Percentiles rank a stretch among this genome's conserved stretches.
Evolutionary conservation across 2,888 invertebrate genomes (phyloP).

Genomic region (Lasioglossum lativentre): DNA sequence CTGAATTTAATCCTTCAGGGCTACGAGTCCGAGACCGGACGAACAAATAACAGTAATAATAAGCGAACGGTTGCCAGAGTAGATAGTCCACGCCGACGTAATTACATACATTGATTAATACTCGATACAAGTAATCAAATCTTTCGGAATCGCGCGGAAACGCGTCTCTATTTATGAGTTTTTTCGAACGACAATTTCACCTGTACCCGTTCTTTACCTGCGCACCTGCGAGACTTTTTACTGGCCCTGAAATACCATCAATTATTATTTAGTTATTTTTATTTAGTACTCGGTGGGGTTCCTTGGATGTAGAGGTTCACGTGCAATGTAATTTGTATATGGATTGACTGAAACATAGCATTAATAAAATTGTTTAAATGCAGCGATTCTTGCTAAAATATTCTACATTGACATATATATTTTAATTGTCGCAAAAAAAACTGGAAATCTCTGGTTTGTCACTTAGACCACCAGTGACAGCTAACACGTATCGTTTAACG

Average conservation of each 20-base stretch:
- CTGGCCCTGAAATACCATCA: neutral
- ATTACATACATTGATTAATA: constrained; percentile 62
- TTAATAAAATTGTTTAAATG: neutral
- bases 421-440: neutral
- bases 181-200: neutral
- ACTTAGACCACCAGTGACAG: constrained; percentile 10
- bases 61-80: constrained; percentile 34
- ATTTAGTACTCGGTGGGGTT: neutral
- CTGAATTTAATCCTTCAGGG: constrained; percentile 79
- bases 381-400: too few relatives aligned
- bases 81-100: constrained; percentile 28
- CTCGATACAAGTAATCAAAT: constrained; percentile 66
- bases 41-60: constrained; percentile 79
- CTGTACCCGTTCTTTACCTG: neutral
- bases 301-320: neutral
- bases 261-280: neutral
- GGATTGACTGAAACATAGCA: neutral
- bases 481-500: constrained; percentile 56
- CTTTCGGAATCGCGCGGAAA: constrained; percentile 35
- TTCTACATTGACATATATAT: too few relatives aligned
- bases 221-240: neutral
- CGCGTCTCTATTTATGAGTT: neutral
- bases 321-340: too few relatives aligned
- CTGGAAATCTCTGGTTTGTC: constrained; percentile 30
- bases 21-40: constrained; percentile 76